Conservation (phyloP, 2,797 vertebrate genomes). For the Notamacropus eugenii region DNA sequence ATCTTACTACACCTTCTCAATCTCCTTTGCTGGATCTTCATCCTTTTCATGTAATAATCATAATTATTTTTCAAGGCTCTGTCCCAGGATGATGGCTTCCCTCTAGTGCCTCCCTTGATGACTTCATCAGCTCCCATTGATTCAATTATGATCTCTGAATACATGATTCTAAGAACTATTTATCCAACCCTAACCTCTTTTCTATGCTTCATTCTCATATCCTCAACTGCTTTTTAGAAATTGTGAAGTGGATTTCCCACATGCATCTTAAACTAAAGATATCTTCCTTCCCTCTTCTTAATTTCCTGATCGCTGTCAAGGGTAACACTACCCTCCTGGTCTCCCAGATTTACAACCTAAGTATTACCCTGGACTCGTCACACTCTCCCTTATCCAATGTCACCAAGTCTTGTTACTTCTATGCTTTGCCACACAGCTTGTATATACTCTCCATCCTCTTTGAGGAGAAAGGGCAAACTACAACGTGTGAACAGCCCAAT, state of each 20-base stretch:
- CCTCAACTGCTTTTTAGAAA: not conserved
- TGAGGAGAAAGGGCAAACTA: no score
- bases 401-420: not conserved
- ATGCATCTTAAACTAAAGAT: not conserved
- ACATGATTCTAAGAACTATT: not conserved
- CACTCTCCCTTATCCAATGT: not conserved
- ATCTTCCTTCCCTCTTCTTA: not conserved
- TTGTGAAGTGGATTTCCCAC: not conserved
- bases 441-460: not conserved
- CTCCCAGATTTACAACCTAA: not conserved
- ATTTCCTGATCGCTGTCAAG: not conserved
- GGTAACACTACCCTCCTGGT: not conserved
- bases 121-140: not conserved
- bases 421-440: not conserved
- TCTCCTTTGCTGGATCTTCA: not conserved
- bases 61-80: not conserved
- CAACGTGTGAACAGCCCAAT: no score
- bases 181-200: not conserved
- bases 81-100: not conserved
- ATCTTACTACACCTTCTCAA: not conserved
- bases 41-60: not conserved
- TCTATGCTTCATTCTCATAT: not conserved
- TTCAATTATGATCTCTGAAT: not conserved
- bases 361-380: not conserved
- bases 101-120: no score